Percentiles rank a stretch among this genome's conserved stretches.
These are phyloP conservation scores for Eretmocerus hayati DNA, from an alignment of 2,888 invertebrate species.

Conservation along the genomic window DNA sequence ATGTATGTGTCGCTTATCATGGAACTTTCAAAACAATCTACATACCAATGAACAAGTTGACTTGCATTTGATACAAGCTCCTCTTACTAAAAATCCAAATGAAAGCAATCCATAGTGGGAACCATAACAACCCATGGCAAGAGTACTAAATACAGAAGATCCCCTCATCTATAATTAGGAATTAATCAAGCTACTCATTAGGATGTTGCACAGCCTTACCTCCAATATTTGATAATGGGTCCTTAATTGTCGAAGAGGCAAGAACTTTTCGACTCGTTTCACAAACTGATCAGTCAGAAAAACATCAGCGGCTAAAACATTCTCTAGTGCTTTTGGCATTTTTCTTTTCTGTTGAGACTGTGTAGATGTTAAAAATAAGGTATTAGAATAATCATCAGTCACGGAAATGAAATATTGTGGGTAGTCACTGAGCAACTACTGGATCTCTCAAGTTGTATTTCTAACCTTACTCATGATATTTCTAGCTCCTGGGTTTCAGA, in stretches of 20 bases:
- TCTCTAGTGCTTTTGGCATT: slow-evolving; percentile 34
- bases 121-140: slow-evolving; percentile 85
- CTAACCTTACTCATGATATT: slow-evolving; percentile 15
- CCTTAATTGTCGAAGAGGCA: slow-evolving; percentile 39
- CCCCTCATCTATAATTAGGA: not conserved
- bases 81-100: slow-evolving; percentile 69
- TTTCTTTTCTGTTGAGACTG: slow-evolving; percentile 31
- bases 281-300: slow-evolving; percentile 43
- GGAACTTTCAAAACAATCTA: not conserved
- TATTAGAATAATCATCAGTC: no score
- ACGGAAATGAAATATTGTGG: no score
- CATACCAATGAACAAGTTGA: slow-evolving; percentile 77
- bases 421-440: no score
- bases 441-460: not conserved
- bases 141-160: no score
- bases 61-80: slow-evolving; percentile 69
- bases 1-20: no score
- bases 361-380: not conserved
- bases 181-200: not conserved
- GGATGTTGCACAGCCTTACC: no score
- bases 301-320: slow-evolving; percentile 40
- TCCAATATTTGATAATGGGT: slow-evolving; percentile 51
- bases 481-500: not conserved
- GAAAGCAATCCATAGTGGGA: slow-evolving; percentile 67
- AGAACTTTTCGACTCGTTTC: slow-evolving; percentile 33